Base-by-base conservation (phyloP, 37 sponge, comb jelly and placozoan genomes). In the Ianthella basta region DNA sequence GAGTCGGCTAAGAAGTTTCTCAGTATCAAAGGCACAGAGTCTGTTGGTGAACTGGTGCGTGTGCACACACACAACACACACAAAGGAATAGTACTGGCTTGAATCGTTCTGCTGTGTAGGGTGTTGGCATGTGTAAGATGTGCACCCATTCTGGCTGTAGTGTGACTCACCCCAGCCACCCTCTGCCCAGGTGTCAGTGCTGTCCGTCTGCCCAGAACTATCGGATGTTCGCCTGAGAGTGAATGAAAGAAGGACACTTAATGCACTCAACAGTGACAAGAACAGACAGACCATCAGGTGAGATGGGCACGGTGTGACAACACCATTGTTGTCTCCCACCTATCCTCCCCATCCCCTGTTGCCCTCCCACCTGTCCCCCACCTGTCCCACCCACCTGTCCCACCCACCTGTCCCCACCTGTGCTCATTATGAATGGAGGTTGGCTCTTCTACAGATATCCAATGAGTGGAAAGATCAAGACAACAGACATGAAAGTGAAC, bases 401-500 rank as follows among this genome's bases (percentile, higher is more conserved):
- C n/a, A n/a, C n/a, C n/a, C n/a, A n/a, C n/a, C n/a, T n/a, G n/a
- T n/a, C n/a, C n/a, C n/a, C n/a, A n/a, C n/a, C n/a, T n/a, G 50
- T 44, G 8, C 50, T 44, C 3, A 8, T 8, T 44, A 35, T 41
- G 39, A 1, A 85, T 24, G 21, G 10, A 61, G 21, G 50, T 36
- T 21, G 4, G 36, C 23, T 33, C 6, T 30, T 39, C 6, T 74
- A 37, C 59, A 96, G 97, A 63, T 96, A 86, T 80, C 97, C 97
- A 61, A 88, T 95, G 87, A 80, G 57, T 50, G 97, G 94, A 0
- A 97, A 93, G 72, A 95, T 99, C 54, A 99, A 99, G 72, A 77
- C 96, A 30, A 90, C 86, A 33, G 92, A 92, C 61, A 99, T 99
- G 99, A 99, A 99, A 86, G 93, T 97, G 19, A 95, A 93, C 83